Conservation (phyloP, 2,113 vertebrate species). For the Nothobranchius kuhntae region DNA sequence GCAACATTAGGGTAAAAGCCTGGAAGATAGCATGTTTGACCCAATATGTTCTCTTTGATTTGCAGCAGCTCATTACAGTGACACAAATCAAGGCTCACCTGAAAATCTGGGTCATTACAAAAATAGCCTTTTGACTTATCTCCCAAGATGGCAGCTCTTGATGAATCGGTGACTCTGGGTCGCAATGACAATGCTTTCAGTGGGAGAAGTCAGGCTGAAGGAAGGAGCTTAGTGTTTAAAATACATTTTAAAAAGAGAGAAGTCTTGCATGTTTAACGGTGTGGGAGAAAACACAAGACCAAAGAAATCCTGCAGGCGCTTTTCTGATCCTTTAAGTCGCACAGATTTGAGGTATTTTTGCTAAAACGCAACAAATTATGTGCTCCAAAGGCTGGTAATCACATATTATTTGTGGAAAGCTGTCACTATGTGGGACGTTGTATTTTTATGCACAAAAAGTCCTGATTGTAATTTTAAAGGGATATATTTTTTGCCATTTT, state of each 20-base stretch:
- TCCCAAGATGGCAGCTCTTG: constrained; percentile 65
- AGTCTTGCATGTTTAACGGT: constrained; percentile 41
- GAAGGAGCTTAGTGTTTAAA: constrained; percentile 24
- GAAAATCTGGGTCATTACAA: constrained; percentile 75
- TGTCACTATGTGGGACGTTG: constrained; percentile 49
- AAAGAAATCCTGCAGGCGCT: constrained; percentile 43
- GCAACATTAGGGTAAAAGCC: neutral
- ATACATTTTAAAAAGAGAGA: constrained; percentile 10
- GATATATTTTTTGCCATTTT: too few relatives aligned
- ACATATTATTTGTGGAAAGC: constrained; percentile 46
- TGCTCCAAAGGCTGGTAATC: constrained; percentile 56
- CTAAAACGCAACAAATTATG: constrained; percentile 50
- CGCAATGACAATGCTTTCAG: constrained; percentile 68
- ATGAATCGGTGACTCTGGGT: constrained; percentile 76
- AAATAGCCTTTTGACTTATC: constrained; percentile 69
- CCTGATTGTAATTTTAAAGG: too few relatives aligned
- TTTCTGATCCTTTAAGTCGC: constrained; percentile 70
- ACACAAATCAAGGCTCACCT: constrained; percentile 68
- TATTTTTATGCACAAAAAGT: constrained; percentile 20
- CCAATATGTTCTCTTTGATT: constrained; percentile 42
- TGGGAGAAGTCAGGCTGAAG: constrained; percentile 25
- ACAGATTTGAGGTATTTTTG: constrained; percentile 61
- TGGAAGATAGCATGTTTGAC: constrained; percentile 31
- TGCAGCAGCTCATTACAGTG: constrained; percentile 53
- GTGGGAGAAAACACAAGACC: constrained; percentile 52